Evolutionary conservation across 2,797 vertebrate genomes (phyloP), one percentile per base, ranked within the genome.

Genomic region (Gallirallus australis): DNA sequence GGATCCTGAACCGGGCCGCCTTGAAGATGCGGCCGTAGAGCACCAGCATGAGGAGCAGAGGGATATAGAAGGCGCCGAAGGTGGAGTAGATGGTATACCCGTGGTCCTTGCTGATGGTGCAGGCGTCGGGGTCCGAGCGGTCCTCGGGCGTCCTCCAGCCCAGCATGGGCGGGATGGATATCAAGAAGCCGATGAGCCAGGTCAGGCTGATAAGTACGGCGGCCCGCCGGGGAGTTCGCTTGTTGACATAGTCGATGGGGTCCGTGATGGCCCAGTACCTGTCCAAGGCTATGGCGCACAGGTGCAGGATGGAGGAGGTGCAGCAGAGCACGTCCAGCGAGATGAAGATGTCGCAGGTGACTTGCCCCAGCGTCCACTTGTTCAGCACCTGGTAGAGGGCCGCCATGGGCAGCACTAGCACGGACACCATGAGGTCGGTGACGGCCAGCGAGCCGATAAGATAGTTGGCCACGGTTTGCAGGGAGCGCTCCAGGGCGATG

Each of bases 251-350:
- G 98, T 99, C 99, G 72, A 99, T 99, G 30, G 99, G 99, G 96
- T 99, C 99, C 2, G 99, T 99, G 94, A 99, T 99, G 93, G 99
- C 99, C 99, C 99, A 99, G 97, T 99, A 99, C 95, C 99, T 98
- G 98, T 99, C 99, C 98, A 99, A 93, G 31, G 99, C 99, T 82
- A 99, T 99, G 96, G 99, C 99, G 97, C 99, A 99, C 97, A 99
- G 97, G 98, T 99, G 99, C 90, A 99, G 98, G 96, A 99, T 99
- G 96, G 99, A 99, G 47, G 99, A 99, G 56, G 99, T 99, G 98
- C 99, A 99, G 91, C 99, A 99, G 93, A 99, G 97, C 93, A 99
- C 99, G 94, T 99, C 99, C 96, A 99, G 98, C 13, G 99, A 99
- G 87, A 99, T 99, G 96, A 99, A 99, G 88, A 99, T 97, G 94